Evolutionary conservation across 2,797 vertebrate genomes (phyloP), one percentile per base, ranked within the genome.

Genomic region (Xenopus petersii): DNA sequence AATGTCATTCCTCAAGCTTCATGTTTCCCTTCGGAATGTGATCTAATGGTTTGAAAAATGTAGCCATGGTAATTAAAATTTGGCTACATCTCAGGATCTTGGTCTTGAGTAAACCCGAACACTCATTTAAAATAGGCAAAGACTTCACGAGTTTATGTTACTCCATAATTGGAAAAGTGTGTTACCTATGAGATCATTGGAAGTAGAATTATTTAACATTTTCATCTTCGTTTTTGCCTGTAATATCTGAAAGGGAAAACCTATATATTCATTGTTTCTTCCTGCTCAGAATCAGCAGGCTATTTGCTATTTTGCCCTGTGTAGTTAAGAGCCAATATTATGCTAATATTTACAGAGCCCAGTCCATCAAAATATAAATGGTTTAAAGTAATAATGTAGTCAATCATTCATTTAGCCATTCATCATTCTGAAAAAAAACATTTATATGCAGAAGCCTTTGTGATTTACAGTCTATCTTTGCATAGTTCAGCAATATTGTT

Each of bases 11-110:
- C 85, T 83, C 84, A 85, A 85, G 89, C 85, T 82, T 86, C 82
- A 77, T 80, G 70, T 56, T 81, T 86, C 92, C 87, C 87, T 79
- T 67, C 87, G 89, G 89, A 90, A 84, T 79, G 81, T 93, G 90
- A 94, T 80, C 89, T 93, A 88, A 91, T 87, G 85, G 84, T 77
- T 85, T 80, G 64, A 86, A 83, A 85, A 83, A 88, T 87, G 89
- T 78, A 83, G 87, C 85, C 81, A 79, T 10, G 62, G 75, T 86
- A 87, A 89, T 86, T 76, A 83, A 83, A 82, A 81, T 80, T 81
- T 87, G 87, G 86, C 83, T 73, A 33, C 12, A 85, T 62, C 86
- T 85, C 85, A 83, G 68, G 2, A 78, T 81, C 83, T 68, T 5
- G 73, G 70, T 67, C 61, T 71, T 67, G 55, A 68, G 75, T 85